Percentiles rank a stretch among this genome's conserved stretches.
phyloP scores from a whole-genome alignment of 2,888 invertebrate species.

The Gymnocheta viridis region DNA sequence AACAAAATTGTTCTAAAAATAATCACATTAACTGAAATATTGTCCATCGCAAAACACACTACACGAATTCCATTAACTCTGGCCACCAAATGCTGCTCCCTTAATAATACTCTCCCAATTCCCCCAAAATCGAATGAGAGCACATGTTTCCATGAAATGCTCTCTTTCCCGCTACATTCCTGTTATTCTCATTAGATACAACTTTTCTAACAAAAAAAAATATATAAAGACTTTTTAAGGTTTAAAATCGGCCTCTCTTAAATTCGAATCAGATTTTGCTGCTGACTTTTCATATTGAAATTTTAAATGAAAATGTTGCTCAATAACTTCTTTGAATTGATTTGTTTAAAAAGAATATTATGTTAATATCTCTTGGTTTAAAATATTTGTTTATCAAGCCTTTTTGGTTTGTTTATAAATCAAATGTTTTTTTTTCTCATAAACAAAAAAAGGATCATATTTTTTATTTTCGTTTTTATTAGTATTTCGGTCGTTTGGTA shows the following conservation, averaged over 20 bases:
- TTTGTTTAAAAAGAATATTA: constrained; percentile 23
- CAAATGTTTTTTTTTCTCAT: constrained; percentile 16
- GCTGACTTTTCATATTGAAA: background rate
- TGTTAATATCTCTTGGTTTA: background rate
- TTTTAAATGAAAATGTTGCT: constrained; percentile 4
- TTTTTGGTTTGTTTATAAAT: constrained; percentile 22
- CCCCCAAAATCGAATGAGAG: background rate
- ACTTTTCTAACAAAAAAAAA: background rate
- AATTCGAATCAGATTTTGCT: constrained; percentile 37
- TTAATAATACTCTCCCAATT: background rate
- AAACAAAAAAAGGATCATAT: constrained; percentile 48
- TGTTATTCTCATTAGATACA: constrained; percentile 7
- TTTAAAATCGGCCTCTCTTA: constrained; percentile 58
- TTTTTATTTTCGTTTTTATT: constrained; percentile 41
- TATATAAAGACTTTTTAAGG: too few relatives aligned
- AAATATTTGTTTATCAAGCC: background rate
- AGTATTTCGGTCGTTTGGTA: constrained; percentile 31
- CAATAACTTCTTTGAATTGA: constrained; percentile 8
- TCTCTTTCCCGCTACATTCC: background rate
- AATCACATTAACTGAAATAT: too few relatives aligned
- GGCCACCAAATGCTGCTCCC: background rate
- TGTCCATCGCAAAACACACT: too few relatives aligned
- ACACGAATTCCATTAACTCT: background rate
- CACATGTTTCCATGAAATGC: background rate
- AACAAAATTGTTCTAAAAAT: too few relatives aligned